These are phyloP conservation scores for Microplitis demolitor DNA, from an alignment of 1,140 invertebrate genomes.

Conservation along the genomic window DNA sequence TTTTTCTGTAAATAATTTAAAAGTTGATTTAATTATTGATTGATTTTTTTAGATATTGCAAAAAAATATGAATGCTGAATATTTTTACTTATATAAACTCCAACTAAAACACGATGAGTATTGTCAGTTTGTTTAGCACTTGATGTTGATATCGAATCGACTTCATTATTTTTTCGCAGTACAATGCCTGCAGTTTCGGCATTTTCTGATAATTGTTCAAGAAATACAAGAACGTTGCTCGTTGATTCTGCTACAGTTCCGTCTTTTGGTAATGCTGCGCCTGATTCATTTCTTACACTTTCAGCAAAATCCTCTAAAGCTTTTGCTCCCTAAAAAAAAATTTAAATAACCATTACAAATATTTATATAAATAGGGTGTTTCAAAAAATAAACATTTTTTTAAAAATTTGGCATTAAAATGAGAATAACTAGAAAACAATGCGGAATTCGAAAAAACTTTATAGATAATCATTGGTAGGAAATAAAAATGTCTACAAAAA, in stretches of 20 bases:
- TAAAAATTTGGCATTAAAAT: too few relatives aligned
- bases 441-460: too few relatives aligned
- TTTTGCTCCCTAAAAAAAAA: constrained; percentile 73
- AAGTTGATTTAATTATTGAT: background rate
- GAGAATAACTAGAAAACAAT: too few relatives aligned
- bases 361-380: too few relatives aligned
- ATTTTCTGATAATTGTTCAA: constrained; percentile 83
- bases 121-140: constrained; percentile 62
- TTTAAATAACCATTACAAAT: too few relatives aligned
- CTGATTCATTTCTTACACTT: constrained; percentile 82
- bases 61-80: constrained; percentile 17
- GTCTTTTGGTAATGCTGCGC: constrained; percentile 86
- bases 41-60: background rate
- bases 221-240: constrained; percentile 87
- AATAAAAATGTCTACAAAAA: too few relatives aligned
- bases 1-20: constrained; percentile 68
- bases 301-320: constrained; percentile 93
- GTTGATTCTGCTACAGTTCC: constrained; percentile 96
- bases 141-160: constrained; percentile 61
- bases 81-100: constrained; percentile 75
- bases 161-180: constrained; percentile 63
- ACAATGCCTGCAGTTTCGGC: constrained; percentile 73
- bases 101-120: constrained; percentile 68
- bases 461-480: too few relatives aligned
- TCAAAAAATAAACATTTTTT: too few relatives aligned